A percentile compares a stretch with the other conserved stretches of the same genome.
These are phyloP conservation scores for Diarsia dahlii DNA, from an alignment of 2,888 invertebrate species.

Conservation along the genomic window DNA sequence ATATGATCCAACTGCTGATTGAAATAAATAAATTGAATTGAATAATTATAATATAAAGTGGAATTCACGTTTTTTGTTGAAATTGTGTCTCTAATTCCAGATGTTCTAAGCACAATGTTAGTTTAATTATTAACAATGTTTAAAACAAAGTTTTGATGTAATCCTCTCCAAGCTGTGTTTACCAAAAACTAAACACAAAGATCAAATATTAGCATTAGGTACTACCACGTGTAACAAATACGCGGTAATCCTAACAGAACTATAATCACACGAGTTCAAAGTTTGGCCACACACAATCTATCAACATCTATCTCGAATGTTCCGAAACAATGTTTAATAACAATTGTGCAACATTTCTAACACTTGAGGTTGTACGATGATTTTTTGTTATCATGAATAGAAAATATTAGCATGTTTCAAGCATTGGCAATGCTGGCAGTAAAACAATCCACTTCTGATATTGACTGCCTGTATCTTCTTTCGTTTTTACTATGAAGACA, in stretches of 20 bases:
- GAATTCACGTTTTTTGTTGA: not conserved
- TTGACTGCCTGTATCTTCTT: not conserved
- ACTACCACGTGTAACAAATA: constrained; percentile 6
- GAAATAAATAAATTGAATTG: no score
- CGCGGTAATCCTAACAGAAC: not conserved
- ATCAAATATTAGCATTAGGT: constrained; percentile 2
- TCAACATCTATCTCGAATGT: not conserved
- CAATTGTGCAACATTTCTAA: not conserved
- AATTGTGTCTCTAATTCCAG: not conserved
- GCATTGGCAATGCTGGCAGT: no score
- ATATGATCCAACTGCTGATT: no score
- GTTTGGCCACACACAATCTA: constrained; percentile 5
- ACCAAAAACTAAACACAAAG: not conserved
- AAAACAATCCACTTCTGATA: not conserved
- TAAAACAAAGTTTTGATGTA: not conserved
- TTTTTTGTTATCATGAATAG: not conserved
- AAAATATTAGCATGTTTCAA: not conserved
- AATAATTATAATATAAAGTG: not conserved
- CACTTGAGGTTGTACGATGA: not conserved
- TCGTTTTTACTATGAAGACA: not conserved
- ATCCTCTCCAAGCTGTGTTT: not conserved
- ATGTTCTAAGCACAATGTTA: not conserved
- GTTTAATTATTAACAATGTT: not conserved
- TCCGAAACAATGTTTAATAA: not conserved
- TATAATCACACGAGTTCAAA: constrained; percentile 19